Base-by-base conservation (phyloP, 2,797 vertebrate species). In the Pelochelys cantorii region DNA sequence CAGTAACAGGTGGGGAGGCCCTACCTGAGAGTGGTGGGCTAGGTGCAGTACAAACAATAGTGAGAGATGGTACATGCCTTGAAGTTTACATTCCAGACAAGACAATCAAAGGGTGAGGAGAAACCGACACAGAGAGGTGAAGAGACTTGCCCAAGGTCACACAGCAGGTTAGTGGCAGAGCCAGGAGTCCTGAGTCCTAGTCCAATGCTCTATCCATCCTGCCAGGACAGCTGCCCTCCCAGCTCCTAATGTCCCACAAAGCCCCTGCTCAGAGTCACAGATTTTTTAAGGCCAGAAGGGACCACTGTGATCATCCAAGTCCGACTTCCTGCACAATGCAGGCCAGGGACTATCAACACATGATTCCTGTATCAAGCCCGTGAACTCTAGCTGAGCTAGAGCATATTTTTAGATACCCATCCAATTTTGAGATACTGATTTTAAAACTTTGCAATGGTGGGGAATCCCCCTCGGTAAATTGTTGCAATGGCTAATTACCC, bases 61-160 rank as follows among this genome's bases (percentile, higher is more conserved):
- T 29, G 42, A 15, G 13, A 52, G 42, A 27, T 13, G 52, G 25
- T 77, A 23, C 42, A 7, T 94, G 54, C 86, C 87, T 85, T 90
- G 93, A 89, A 93, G 86, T 60, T 84, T 77, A 53, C 3, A 22
- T 83, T 83, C 92, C 52, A 93, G 91, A 93, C 90, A 91, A 93
- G 88, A 77, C 90, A 92, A 91, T 92, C 91, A 95, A 82, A 95
- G 65, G 52, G 77, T 86, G 52, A 22, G n/a, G 84, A 68, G 89
- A 93, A 93, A 82, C 78, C 87, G 85, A 95, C 91, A 87, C 60
- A 86, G 89, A 82, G 42, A 78, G 89, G 84, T 60, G 79, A 57
- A 78, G 31, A 53, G 75, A 80, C 84, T 89, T 96, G 93, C 93
- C 91, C 95, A 93, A 93, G 81, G 59, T 91, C 94, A 79, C 95